These are phyloP conservation scores for Eurytoma adleriae DNA, from an alignment of 2,888 invertebrate genomes.

Conservation along the genomic window DNA sequence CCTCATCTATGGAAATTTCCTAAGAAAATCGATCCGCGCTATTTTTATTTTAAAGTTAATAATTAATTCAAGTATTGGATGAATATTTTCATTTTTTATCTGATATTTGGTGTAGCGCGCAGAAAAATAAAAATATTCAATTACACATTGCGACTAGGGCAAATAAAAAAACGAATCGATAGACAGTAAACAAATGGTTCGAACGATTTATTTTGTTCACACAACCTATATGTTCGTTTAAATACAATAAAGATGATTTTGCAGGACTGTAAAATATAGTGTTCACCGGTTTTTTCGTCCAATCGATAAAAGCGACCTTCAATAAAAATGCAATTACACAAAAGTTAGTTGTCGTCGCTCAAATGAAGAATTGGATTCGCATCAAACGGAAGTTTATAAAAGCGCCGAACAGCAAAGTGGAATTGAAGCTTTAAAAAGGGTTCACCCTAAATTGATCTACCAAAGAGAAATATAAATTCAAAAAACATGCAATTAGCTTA, in stretches of 20 bases:
- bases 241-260: not conserved
- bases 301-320: slow-evolving; percentile 13
- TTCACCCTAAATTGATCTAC: too few relatives aligned
- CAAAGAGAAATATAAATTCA: not conserved
- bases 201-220: not conserved
- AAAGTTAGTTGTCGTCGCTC: slow-evolving; percentile 11
- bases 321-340: slow-evolving; percentile 13
- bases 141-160: not conserved
- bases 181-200: not conserved
- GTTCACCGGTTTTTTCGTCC: not conserved
- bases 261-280: not conserved
- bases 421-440: not conserved
- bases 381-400: not conserved
- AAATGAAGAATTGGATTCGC: slow-evolving; percentile 8
- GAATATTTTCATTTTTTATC: not conserved
- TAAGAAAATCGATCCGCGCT: not conserved
- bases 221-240: not conserved
- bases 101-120: not conserved
- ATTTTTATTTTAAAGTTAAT: too few relatives aligned
- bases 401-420: not conserved
- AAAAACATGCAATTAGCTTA: too few relatives aligned
- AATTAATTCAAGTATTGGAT: not conserved
- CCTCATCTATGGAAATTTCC: not conserved
- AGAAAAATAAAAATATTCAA: not conserved
- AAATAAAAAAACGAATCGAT: not conserved